Evolutionary conservation across 2,888 invertebrate genomes (phyloP), one percentile per base, ranked within the genome.

Genomic region (Acheta domesticus): DNA sequence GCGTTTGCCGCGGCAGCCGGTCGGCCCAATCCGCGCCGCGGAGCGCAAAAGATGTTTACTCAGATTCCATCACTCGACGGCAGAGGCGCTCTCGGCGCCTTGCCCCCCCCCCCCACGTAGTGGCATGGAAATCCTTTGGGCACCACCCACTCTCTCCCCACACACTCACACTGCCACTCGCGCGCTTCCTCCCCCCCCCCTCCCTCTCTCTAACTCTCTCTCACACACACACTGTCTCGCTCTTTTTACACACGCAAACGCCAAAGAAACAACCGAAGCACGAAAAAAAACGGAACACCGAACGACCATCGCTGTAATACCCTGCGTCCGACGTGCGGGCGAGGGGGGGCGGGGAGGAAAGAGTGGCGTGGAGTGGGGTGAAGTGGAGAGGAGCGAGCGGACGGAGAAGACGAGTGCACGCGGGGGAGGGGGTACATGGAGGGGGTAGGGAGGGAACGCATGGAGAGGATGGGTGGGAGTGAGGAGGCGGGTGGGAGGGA

Each of bases 191-290:
- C n/a, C 5, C 2, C 50, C 2, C 12, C 3, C 19, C 5, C 16
- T 62, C 62, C 12, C 62, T 62, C 62, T n/a, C 4, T 14, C 11
- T 5, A 2, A 62, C 16, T 3, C 62, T 12, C 62, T 5, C 62
- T 3, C 4, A n/a, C 12, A 14, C 14, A 62, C 16, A 14, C 62
- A 62, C 62, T 14, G 62, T n/a, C 14, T 62, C 62, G 14, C n/a
- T 12, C n/a, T 62, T 62, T 62, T 62, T 62, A 62, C 62, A 19
- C n/a, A 62, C 62, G n/a, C 62, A 62, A 62, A 62, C 62, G 62
- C 62, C 62, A 62, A 62, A 62, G 62, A 62, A 62, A 62, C 62
- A 62, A 62, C 62, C 62, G 62, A 62, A 62, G 62, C 62, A 62
- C 3, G 62, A 62, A 62, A 62, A n/a, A 23, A 62, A 62, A 62